These are phyloP conservation scores for Otolemur garnettii DNA, from an alignment of 2,113 vertebrate genomes.

Conservation along the genomic window DNA sequence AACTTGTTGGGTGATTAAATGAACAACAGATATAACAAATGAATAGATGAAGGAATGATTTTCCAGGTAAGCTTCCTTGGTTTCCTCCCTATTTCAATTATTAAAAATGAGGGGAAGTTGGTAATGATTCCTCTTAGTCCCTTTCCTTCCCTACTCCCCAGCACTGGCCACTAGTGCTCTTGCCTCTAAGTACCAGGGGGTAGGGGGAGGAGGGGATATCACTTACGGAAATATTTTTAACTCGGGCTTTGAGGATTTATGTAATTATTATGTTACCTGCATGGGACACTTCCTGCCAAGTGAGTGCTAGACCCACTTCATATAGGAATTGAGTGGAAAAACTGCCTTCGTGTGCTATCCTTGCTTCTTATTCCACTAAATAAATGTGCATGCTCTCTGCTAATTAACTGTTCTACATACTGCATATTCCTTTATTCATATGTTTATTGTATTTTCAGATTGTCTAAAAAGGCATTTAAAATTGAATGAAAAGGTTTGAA, in stretches of 20 bases:
- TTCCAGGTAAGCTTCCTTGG: conserved; percentile 22
- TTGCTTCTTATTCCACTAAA: background rate
- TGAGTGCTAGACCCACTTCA: background rate
- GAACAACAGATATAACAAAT: background rate
- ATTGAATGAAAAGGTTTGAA: background rate
- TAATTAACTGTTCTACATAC: background rate
- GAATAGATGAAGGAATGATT: background rate
- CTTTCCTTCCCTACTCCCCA: background rate
- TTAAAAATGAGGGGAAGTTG: background rate
- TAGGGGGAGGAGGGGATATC: background rate
- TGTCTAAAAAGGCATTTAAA: background rate
- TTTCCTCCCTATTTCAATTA: conserved; percentile 29
- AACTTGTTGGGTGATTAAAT: background rate
- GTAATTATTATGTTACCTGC: background rate
- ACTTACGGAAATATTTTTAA: conserved; percentile 4
- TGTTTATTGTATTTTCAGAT: background rate
- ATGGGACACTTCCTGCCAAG: background rate
- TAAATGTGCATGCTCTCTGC: background rate
- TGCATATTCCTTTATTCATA: background rate
- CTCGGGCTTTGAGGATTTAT: conserved; percentile 27
- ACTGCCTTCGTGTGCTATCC: background rate
- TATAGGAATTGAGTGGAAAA: conserved; percentile 11
- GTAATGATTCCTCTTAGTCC: background rate
- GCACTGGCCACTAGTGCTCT: background rate
- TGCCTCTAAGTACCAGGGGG: background rate